phyloP scores from a whole-genome alignment of 1,140 invertebrate species.

The Pteromalus puparum region DNA sequence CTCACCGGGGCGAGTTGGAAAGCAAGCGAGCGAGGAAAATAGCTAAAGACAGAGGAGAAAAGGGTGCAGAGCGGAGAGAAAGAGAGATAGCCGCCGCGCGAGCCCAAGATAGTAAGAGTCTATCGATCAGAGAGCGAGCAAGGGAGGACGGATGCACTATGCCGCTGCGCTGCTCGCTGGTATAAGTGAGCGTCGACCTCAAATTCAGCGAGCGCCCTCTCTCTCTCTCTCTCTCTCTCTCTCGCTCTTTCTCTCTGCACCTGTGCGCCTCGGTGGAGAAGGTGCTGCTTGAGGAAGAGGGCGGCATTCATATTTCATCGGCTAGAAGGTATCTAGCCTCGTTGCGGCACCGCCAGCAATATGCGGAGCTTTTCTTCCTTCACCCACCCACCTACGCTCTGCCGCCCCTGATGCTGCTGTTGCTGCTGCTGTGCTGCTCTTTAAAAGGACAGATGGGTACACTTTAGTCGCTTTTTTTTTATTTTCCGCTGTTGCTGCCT shows the following conservation, averaged over 20 bases:
- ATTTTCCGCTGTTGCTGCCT: not conserved
- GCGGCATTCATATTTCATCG: conserved; percentile 49
- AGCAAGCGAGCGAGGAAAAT: not conserved
- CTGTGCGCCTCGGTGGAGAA: conserved; percentile 13
- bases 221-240: not conserved
- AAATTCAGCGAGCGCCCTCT: conserved; percentile 23
- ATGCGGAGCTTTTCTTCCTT: conserved; percentile 34
- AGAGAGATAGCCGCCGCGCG: not conserved
- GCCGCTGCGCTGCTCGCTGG: not conserved
- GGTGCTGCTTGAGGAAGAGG: conserved; percentile 3
- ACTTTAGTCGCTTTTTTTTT: conserved; percentile 22
- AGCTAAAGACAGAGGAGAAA: conserved; percentile 14
- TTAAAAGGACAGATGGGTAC: conserved; percentile 45
- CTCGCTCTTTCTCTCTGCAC: not conserved
- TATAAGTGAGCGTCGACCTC: conserved; percentile 45
- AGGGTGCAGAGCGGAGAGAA: conserved; percentile 1
- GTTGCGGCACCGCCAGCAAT: conserved; percentile 1
- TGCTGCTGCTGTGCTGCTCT: conserved; percentile 9
- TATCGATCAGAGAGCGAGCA: conserved; percentile 41
- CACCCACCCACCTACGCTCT: not conserved
- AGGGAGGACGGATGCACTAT: conserved; percentile 34
- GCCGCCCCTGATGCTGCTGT: not conserved
- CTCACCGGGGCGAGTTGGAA: not conserved
- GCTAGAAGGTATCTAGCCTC: conserved; percentile 29
- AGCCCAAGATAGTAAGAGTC: conserved; percentile 41